Base-by-base conservation (phyloP, 2,888 invertebrate genomes). In the Macrophya alboannulata region DNA sequence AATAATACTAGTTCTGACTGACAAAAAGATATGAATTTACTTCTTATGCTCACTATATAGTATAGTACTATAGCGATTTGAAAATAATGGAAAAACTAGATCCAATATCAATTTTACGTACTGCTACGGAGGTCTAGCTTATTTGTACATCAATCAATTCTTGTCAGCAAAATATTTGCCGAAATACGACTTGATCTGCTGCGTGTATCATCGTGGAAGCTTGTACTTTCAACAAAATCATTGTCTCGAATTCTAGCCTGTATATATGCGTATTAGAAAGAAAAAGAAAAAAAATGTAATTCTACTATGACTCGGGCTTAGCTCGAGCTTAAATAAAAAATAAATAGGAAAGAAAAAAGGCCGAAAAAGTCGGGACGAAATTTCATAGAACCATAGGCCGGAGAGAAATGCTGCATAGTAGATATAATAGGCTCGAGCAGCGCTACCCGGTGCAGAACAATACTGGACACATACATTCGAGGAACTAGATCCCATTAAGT, bases 401-500 rank as follows among this genome's bases (percentile, higher is more conserved):
- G 59, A 81, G 81, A 62, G 81, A 81, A 81, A 62, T 81, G 81
- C 62, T 62, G 59, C 81, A 59, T 37, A 40, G 37, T 43, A 48
- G 65, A 79, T 77, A 79, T 77, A 85, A 85, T 85, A 65, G 81
- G 76, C 81, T 55, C 21, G 81, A 55, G 65, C 68, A 79, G 55
- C 81, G 81, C 85, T 55, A 51, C 81, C 45, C 71, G 82, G 25
- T 77, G 62, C 85, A 79, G 79, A 85, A 85, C 85, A 85, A 85
- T 85, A 45, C 65, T 45, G 45, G 85, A 85, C 79, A 85, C 85
- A 79, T 77, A 85, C 77, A 85, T 85, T 85, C 85, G 85, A 85
- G 85, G 85, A 85, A 85, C 85, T 85, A 85, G 85, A 85, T 85
- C 85, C 85, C 81, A 85, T 85, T 85, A 85, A 85, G 25, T 77